These are phyloP conservation scores for Cotesia vestalis DNA, from an alignment of 1,140 invertebrate species.

Conservation along the genomic window DNA sequence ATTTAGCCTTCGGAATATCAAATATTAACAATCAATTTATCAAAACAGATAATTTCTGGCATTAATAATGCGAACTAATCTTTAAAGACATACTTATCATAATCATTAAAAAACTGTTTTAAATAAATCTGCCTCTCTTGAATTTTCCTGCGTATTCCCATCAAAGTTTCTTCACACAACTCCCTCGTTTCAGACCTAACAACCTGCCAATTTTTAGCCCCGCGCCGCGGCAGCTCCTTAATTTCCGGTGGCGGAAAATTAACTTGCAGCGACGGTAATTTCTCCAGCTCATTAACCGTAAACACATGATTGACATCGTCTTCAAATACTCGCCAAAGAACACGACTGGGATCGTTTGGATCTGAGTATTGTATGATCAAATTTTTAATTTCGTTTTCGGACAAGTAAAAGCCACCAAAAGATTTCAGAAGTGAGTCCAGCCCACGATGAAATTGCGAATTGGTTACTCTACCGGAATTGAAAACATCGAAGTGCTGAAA, in stretches of 20 bases:
- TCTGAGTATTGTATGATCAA: conserved; percentile 72
- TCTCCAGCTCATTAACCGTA: conserved; percentile 74
- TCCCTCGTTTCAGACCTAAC: conserved; percentile 56
- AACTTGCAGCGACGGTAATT: conserved; percentile 66
- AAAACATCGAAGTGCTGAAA: conserved; percentile 72
- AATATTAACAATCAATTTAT: too few relatives aligned
- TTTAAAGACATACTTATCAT: conserved; percentile 69
- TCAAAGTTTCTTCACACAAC: conserved; percentile 67
- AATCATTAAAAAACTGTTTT: conserved; percentile 73
- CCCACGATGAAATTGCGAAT: conserved; percentile 72
- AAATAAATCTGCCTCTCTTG: conserved; percentile 67
- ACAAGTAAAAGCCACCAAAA: conserved; percentile 65
- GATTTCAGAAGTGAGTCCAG: conserved; percentile 72
- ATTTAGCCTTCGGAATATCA: conserved; percentile 64
- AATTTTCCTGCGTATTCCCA: conserved; percentile 65
- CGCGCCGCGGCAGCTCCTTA: conserved; percentile 59
- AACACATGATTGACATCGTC: conserved; percentile 78
- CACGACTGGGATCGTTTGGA: conserved; percentile 70
- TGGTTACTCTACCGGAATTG: conserved; percentile 71
- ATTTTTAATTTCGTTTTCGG: conserved; percentile 68
- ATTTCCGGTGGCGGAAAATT: conserved; percentile 63
- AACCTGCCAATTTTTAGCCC: conserved; percentile 64
- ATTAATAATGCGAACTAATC: not conserved
- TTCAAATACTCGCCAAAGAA: conserved; percentile 76
- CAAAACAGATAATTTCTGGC: too few relatives aligned